Base-by-base conservation (phyloP, 2,888 invertebrate genomes). In the Apantesis nais region DNA sequence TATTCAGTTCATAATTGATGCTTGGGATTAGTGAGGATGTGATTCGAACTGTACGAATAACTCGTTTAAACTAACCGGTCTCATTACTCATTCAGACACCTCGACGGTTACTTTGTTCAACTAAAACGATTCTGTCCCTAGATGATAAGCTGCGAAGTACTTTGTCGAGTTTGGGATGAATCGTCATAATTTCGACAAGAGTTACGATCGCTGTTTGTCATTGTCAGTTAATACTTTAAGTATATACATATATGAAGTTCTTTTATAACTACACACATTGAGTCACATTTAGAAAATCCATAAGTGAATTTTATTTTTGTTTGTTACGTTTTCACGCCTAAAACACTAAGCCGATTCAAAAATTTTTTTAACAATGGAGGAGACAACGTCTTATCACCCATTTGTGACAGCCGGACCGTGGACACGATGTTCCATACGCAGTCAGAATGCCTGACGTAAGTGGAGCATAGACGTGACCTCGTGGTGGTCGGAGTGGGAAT, bases 11-110 rank as follows among this genome's bases (percentile, higher is more conserved):
- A 88, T 90, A 91, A 92, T 91, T 89, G 87, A 90, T 90, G 88
- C 83, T 76, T 68, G 79, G 88, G 90, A 88, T 91, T 90, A 89
- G 83, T 79, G 77, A 78, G 85, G 83, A 84, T 85, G 86, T 86
- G 87, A 88, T 89, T 86, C 82, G 83, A 88, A 90, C 89, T 86
- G 84, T 87, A 89, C 83, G 81, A 80, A 81, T 77, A 86, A 91
- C 87, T 87, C 84, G 85, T 86, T 88, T 85, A 83, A 85, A 88
- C 86, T 86, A 85, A 85, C 85, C 84, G 73, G 78, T 79, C 84
- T 87, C 89, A 89, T 90, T 89, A 90, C 83, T 87, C 87, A 91
- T 90, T 89, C 88, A 86, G 86, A 88, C 88, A 88, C 85, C 83
- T 84, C 82, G 60, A 80, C 83, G 87, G 88, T 89, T 88, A 90